phyloP scores from a whole-genome alignment of 2,888 invertebrate genomes.

The Mantis religiosa region DNA sequence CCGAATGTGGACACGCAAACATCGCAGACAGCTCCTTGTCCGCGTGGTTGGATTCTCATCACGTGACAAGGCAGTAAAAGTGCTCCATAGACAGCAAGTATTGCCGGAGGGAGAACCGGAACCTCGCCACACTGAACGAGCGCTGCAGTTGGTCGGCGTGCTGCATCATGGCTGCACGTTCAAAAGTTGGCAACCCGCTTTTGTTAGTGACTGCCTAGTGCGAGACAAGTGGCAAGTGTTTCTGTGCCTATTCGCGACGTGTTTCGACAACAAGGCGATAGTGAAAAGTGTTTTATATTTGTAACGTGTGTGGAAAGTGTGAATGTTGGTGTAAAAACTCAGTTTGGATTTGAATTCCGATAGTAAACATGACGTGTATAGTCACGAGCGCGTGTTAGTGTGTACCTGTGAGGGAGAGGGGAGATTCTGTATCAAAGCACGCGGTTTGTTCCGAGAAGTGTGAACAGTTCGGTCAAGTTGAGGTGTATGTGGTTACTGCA shows the following conservation, averaged over 20 bases:
- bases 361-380: not conserved
- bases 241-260: not conserved
- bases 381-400: not conserved
- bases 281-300: not conserved
- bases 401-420: not conserved
- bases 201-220: not conserved
- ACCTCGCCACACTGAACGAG: not conserved
- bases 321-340: not conserved
- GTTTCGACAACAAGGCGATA: not conserved
- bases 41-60: not conserved
- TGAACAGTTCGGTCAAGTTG: not conserved
- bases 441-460: not conserved
- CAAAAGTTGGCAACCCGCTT: not conserved
- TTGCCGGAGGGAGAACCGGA: slow-evolving; percentile 14
- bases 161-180: not conserved
- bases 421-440: too few species aligned
- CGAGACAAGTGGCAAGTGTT: not conserved
- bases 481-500: not conserved
- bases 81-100: not conserved
- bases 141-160: not conserved
- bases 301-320: not conserved
- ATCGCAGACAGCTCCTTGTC: not conserved
- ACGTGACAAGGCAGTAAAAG: slow-evolving; percentile 4
- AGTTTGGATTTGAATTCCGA: not conserved
- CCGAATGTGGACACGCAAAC: not conserved